These are phyloP conservation scores for Caenorhabditis angaria DNA, from an alignment of 2,888 invertebrate genomes.

Conservation along the genomic window DNA sequence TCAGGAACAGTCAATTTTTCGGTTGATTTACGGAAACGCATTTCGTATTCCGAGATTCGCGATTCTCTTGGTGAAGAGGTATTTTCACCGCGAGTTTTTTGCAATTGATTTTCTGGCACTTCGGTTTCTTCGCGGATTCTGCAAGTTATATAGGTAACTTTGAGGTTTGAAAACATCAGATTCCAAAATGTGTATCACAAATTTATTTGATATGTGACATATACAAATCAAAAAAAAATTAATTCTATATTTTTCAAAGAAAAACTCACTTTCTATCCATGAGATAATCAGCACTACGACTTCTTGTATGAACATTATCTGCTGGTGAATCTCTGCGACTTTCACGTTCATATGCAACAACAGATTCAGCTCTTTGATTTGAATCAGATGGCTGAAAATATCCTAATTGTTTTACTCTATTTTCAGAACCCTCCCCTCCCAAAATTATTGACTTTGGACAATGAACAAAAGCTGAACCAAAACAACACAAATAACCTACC, in stretches of 20 bases:
- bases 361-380: conserved; percentile 52
- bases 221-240: conserved; percentile 7
- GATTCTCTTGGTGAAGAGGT: conserved; percentile 41
- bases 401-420: neutral
- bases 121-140: conserved; percentile 69
- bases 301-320: conserved; percentile 64
- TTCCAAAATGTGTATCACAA: too few relatives aligned
- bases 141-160: conserved; percentile 13
- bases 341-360: conserved; percentile 55
- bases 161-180: too few relatives aligned
- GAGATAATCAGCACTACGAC: conserved; percentile 71
- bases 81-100: conserved; percentile 64
- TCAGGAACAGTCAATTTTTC: conserved; percentile 71
- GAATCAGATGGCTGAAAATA: conserved; percentile 39
- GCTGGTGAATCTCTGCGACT: conserved; percentile 57
- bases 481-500: conserved; percentile 10
- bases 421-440: neutral
- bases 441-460: neutral
- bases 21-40: conserved; percentile 70
- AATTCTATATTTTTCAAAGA: neutral
- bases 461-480: neutral
- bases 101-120: conserved; percentile 71
- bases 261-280: conserved; percentile 68
- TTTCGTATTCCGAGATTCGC: conserved; percentile 68
- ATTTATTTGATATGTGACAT: too few relatives aligned